Base-by-base conservation (phyloP, 1,140 invertebrate genomes). In the Zaprionus ornatus region DNA sequence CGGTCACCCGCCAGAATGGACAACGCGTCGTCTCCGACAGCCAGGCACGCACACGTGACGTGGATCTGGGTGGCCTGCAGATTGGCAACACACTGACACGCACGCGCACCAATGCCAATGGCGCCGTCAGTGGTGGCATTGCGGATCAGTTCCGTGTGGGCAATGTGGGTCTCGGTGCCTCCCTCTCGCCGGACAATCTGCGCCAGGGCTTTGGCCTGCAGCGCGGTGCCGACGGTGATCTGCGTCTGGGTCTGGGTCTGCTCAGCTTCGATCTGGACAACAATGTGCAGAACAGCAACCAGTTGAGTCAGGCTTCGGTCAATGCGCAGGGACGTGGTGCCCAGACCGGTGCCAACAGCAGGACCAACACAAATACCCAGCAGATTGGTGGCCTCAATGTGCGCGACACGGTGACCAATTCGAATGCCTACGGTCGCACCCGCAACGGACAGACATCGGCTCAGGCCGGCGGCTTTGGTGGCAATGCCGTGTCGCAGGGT, bases 21-120 rank as follows among this genome's bases (percentile, higher is more conserved):
- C 64, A 73, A 4, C 90, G 85, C 1, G 61, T 76, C 10, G 90
- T 91, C 3, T 64, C 85, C n/a, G 77, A 82, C 1, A 91, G 79
- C 12, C 81, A 91, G 67, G 82, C 91, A 2, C 71, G 69, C 29
- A 84, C 74, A 0, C 65, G 80, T 1, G 91, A 82, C 9, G 17
- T 92, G 0, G 87, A 90, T 3, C 1, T 92, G 0, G 91, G 87
- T 0, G 75, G 80, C 4, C 50, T 92, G 19, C 80, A 91, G 67
- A 62, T 92, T 2, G 91, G 91, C 42, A 91, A 91, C 32, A 91
- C 91, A 0, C 7, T 92, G 40, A 91, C 91, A 19, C 60, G 82
- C n/a, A 75, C 85, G 0, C 56, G 62, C n/a, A 82, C 88, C 4
- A 81, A 82, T 13, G 77, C 87, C 21, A 91, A 91, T 13, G 88